Base-by-base conservation (phyloP, 2,113 vertebrate species). In the Dromaius novaehollandiae region DNA sequence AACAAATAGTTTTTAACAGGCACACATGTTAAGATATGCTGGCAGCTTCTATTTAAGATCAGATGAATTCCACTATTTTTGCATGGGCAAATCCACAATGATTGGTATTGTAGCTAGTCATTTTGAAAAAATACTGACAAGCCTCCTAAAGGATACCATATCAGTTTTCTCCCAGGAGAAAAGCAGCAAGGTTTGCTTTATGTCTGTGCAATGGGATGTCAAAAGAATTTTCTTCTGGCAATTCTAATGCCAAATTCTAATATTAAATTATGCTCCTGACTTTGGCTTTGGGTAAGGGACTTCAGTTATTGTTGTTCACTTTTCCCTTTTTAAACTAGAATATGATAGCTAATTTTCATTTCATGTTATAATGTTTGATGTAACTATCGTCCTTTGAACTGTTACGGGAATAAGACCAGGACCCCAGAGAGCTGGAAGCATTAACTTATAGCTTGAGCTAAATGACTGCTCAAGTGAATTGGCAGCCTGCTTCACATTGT, bases 101-200 rank as follows among this genome's bases (percentile, higher is more conserved):
- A 34, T 38, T 75, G 25, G 9, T 63, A 34, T 5, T 20, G 3
- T 38, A 66, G 24, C 3, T 88, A 64, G 22, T 19, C 40, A 86
- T 78, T 25, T 86, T 68, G 36, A 78, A 93, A 83, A 64, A 7
- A 21, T 44, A 13, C 6, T 61, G 44, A 55, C 11, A 66, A 74
- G 30, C 34, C 64, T 76, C 5, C 13, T 85, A 46, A 75, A 64
- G 32, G 56, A 60, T 30, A 60, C 56, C 30, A 60, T 60, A 60
- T 60, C 56, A 60, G 56, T 60, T 60, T 60, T 60, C 56, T 34
- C 56, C 30, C 17, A 30, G 56, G 56, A 60, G 56, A 66, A 51
- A 6, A 0, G 0, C 38, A 40, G 38, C 0, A 1, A 20, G 10
- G 36, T 82, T 80, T 79, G n/a, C 22, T 85, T 93, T 70, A 36